Evolutionary conservation across 1,140 invertebrate species (phyloP).

Genomic region (Brachionus koreanus): DNA sequence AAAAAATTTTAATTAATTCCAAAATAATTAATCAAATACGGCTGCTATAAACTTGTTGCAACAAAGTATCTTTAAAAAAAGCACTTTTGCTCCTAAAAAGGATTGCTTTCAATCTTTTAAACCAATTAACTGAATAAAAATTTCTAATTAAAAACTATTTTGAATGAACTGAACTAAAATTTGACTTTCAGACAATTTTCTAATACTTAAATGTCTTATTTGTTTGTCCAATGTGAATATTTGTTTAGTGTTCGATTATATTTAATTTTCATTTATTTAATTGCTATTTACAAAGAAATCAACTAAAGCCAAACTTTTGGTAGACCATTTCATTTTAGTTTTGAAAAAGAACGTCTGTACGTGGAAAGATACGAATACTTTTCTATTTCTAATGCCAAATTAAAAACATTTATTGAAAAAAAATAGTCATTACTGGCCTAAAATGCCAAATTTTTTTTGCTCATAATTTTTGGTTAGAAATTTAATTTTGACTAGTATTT

Average conservation of each 20-base stretch:
- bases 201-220: background rate
- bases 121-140: background rate
- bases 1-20: background rate
- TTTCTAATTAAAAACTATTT: background rate
- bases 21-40: background rate
- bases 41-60: background rate
- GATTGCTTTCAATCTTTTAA: background rate
- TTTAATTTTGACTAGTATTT: too few relatives aligned
- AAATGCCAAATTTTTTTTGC: background rate
- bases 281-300: background rate
- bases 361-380: background rate
- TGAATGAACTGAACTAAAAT: background rate
- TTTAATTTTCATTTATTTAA: constrained; percentile 7
- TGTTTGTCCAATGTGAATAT: background rate
- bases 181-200: background rate
- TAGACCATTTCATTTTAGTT: background rate
- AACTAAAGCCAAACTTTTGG: background rate
- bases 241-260: background rate
- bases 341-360: background rate
- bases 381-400: background rate
- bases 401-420: background rate
- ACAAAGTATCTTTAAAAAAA: background rate
- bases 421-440: background rate
- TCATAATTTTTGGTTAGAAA: too few relatives aligned
- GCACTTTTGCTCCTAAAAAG: background rate